Conservation (phyloP, 1,140 invertebrate species). For the Cotesia chilonis region DNA sequence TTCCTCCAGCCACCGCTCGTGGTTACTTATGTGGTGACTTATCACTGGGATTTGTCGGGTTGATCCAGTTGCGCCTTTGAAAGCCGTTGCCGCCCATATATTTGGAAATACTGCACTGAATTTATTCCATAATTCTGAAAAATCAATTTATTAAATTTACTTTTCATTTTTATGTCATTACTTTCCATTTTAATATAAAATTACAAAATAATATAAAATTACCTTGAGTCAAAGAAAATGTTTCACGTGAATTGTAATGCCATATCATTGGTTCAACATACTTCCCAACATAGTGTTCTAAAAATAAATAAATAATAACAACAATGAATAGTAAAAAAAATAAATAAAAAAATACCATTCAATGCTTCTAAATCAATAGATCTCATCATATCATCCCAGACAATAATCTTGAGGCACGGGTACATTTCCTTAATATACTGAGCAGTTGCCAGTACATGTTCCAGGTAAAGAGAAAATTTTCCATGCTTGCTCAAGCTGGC, state of each 20-base stretch:
- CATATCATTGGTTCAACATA: constrained; percentile 90
- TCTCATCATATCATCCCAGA: constrained; percentile 96
- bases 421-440: constrained; percentile 72
- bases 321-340: constrained; percentile 18
- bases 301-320: constrained; percentile 46
- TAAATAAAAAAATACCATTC: constrained; percentile 58
- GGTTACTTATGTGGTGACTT: constrained; percentile 73
- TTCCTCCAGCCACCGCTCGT: constrained; percentile 73
- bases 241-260: constrained; percentile 70
- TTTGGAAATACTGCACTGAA: constrained; percentile 83
- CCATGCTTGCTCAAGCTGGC: constrained; percentile 66
- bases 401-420: constrained; percentile 76
- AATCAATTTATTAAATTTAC: constrained; percentile 2
- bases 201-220: constrained; percentile 19
- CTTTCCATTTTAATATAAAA: too few species aligned
- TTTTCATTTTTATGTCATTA: too few species aligned
- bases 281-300: constrained; percentile 74
- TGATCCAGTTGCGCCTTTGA: constrained; percentile 89
- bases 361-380: constrained; percentile 74
- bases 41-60: constrained; percentile 75
- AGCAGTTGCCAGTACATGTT: constrained; percentile 74
- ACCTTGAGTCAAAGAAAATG: constrained; percentile 64
- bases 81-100: constrained; percentile 93
- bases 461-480: constrained; percentile 72
- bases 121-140: constrained; percentile 75